Conservation (phyloP, 2,113 vertebrate genomes). For the Peromyscus maniculatus region DNA sequence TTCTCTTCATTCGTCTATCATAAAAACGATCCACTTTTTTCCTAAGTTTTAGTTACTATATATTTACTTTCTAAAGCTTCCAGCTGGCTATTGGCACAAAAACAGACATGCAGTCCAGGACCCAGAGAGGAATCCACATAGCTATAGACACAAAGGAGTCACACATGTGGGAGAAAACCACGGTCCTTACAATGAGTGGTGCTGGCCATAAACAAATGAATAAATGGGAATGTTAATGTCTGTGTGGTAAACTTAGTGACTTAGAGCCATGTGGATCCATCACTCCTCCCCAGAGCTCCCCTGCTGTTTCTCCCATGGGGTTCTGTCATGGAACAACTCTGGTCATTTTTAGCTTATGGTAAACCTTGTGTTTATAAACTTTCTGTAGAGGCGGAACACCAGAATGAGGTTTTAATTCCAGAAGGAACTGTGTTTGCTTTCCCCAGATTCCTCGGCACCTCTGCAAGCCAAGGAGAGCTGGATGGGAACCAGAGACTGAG, state of each 20-base stretch:
- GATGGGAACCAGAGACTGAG: neutral
- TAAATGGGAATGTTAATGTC: neutral
- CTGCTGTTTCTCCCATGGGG: neutral
- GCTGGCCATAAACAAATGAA: too few relatives aligned
- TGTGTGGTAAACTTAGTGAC: neutral
- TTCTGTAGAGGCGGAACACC: conserved; percentile 19
- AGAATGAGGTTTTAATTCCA: conserved; percentile 35
- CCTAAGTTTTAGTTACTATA: conserved; percentile 27
- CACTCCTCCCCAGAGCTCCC: conserved; percentile 9
- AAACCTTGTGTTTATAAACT: neutral
- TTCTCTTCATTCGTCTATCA: neutral
- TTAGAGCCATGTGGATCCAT: neutral
- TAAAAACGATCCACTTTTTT: neutral
- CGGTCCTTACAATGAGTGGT: neutral
- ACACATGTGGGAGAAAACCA: too few relatives aligned
- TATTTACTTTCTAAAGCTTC: conserved; percentile 47
- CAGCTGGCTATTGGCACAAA: neutral
- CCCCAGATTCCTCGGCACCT: conserved; percentile 5
- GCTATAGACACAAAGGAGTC: neutral
- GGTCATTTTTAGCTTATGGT: conserved; percentile 49
- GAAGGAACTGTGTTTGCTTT: conserved; percentile 42
- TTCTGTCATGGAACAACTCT: neutral
- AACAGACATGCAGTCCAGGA: neutral
- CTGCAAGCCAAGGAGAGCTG: neutral
- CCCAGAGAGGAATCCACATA: neutral